A percentile compares a stretch with the other conserved stretches of the same genome.
These are phyloP conservation scores for Sebastes vulpes DNA, from an alignment of 2,797 vertebrate species.

Conservation along the genomic window DNA sequence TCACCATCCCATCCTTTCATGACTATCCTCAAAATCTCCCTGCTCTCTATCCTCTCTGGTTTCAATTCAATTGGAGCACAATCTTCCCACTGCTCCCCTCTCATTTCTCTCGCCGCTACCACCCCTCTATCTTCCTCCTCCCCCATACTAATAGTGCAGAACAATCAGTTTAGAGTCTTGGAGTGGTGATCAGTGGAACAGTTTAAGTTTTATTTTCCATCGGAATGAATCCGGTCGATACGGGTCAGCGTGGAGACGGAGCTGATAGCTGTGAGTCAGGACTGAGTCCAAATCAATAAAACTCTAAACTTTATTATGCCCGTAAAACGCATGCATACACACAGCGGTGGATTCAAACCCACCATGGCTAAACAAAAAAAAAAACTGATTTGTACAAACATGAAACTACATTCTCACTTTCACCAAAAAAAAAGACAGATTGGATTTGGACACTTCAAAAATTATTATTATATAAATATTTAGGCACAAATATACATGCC, in stretches of 20 bases:
- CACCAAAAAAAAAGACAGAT: not conserved
- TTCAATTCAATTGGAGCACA: conserved; percentile 3
- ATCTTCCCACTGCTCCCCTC: not conserved
- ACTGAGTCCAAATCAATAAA: conserved; percentile 62
- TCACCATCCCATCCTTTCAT: not conserved
- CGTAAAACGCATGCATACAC: conserved; percentile 50
- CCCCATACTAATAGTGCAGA: conserved; percentile 39
- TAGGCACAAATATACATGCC: not conserved
- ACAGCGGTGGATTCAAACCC: conserved; percentile 16
- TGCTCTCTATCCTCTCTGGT: not conserved
- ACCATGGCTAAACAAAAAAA: not conserved
- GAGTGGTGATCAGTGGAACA: conserved; percentile 62
- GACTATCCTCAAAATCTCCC: not conserved
- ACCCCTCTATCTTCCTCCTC: not conserved
- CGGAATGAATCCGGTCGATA: conserved; percentile 56
- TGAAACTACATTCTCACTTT: not conserved
- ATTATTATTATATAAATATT: not conserved
- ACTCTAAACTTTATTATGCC: conserved; percentile 52
- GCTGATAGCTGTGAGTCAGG: conserved; percentile 58
- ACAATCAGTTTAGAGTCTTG: conserved; percentile 61
- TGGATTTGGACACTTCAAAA: not conserved
- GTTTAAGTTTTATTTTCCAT: conserved; percentile 67
- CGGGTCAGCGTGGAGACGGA: conserved; percentile 40
- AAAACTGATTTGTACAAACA: not conserved
- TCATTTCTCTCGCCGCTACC: not conserved